A percentile compares a stretch with the other conserved stretches of the same genome.
Conservation (phyloP, 2,113 vertebrate species). For the Alaudala cheleensis region DNA sequence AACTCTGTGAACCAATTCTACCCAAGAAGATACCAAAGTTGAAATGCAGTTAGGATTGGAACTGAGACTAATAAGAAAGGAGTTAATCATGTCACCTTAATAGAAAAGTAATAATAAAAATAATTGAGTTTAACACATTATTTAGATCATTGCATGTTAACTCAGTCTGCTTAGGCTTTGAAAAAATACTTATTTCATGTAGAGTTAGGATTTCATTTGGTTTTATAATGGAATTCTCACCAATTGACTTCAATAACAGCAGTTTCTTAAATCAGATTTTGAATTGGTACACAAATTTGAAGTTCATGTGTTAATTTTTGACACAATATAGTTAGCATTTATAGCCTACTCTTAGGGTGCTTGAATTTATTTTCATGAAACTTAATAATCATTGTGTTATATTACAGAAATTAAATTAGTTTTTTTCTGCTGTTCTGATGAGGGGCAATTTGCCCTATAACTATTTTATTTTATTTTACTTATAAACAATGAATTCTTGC, state of each 20-base stretch:
- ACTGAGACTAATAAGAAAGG: constrained; percentile 2
- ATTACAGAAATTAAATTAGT: constrained; percentile 21
- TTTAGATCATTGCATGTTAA: constrained; percentile 69
- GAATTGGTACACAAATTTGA: constrained; percentile 48
- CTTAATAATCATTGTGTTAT: not conserved
- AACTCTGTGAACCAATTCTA: not conserved
- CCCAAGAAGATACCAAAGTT: not conserved
- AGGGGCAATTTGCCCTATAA: not conserved
- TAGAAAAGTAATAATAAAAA: constrained; percentile 77
- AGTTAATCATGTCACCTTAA: constrained; percentile 69
- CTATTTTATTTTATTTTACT: not conserved
- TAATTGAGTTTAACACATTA: constrained; percentile 79
- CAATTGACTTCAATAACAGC: constrained; percentile 71
- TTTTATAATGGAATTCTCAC: constrained; percentile 65
- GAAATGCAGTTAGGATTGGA: not conserved
- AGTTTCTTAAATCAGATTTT: constrained; percentile 71
- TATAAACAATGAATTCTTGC: not conserved
- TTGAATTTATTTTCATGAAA: constrained; percentile 36
- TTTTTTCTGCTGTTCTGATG: constrained; percentile 7
- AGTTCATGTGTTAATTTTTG: constrained; percentile 61
- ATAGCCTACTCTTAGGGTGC: not conserved
- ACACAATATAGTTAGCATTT: constrained; percentile 5
- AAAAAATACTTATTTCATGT: constrained; percentile 68
- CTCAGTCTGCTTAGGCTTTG: constrained; percentile 62
- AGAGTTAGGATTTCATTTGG: constrained; percentile 66